Percentiles rank a stretch among this genome's conserved stretches.
phyloP scores from a whole-genome alignment of 2,113 vertebrate genomes.

The Hiodon tergisus region DNA sequence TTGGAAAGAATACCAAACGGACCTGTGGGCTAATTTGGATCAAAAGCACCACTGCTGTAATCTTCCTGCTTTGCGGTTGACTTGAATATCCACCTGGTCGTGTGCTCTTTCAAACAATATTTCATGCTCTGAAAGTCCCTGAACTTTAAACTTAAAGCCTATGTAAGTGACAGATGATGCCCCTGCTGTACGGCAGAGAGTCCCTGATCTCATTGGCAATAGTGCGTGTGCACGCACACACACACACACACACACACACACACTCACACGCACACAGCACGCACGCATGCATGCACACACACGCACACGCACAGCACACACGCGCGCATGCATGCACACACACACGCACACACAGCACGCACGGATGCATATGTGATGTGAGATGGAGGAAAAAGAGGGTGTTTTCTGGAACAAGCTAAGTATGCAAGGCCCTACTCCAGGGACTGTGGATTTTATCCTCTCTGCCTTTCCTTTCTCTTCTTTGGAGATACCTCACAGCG shows the following conservation, averaged over 20 bases:
- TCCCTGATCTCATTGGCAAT: no score
- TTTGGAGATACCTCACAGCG: slow-evolving; percentile 59
- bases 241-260: no score
- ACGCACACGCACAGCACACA: no score
- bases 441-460: slow-evolving; percentile 37
- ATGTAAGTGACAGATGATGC: no score
- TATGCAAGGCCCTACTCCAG: slow-evolving; percentile 40
- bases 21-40: background rate
- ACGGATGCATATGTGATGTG: no score
- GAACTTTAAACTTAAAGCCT: background rate
- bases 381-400: background rate
- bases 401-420: slow-evolving; percentile 26
- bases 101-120: background rate
- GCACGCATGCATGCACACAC: no score
- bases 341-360: no score
- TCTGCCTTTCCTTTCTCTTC: slow-evolving; percentile 35
- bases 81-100: background rate
- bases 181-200: no score
- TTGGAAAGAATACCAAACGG: background rate
- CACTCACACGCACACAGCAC: no score
- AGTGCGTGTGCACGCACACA: no score
- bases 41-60: background rate
- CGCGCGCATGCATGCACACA: no score
- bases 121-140: background rate
- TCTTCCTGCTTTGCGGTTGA: background rate